A percentile compares a stretch with the other conserved stretches of the same genome.
phyloP scores from a whole-genome alignment of 2,888 invertebrate species.

The Drosophila pegasa region DNA sequence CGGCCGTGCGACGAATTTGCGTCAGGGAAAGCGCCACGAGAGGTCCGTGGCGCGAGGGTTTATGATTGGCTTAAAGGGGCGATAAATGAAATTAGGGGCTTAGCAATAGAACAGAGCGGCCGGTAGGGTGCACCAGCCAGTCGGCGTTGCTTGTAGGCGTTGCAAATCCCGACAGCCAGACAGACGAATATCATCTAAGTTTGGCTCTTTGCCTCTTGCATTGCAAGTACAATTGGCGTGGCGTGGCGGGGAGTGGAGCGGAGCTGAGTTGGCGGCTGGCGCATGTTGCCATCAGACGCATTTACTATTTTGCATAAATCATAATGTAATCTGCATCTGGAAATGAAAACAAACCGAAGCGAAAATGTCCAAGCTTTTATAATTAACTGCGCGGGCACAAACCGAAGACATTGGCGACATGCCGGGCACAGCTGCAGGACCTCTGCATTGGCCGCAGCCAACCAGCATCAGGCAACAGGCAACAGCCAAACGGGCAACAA shows the following conservation, averaged over 20 bases:
- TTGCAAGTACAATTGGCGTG: slow-evolving; percentile 19
- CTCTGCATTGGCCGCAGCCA: slow-evolving; percentile 38
- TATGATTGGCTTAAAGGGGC: slow-evolving; percentile 65
- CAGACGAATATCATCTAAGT: slow-evolving; percentile 34
- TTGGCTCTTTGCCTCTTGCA: slow-evolving; percentile 1
- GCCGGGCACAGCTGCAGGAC: slow-evolving; percentile 76
- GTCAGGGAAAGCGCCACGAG: slow-evolving; percentile 52
- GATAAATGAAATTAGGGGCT: slow-evolving; percentile 67
- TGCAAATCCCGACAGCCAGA: not conserved
- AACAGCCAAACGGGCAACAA: slow-evolving; percentile 55
- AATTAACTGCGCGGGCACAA: slow-evolving; percentile 84
- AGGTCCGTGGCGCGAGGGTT: slow-evolving; percentile 38
- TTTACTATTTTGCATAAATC: slow-evolving; percentile 85
- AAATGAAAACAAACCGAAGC: slow-evolving; percentile 79
- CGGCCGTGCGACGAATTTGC: slow-evolving; percentile 66
- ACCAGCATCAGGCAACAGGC: slow-evolving; percentile 43
- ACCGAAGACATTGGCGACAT: slow-evolving; percentile 79
- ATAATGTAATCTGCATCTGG: slow-evolving; percentile 85
- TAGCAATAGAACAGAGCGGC: slow-evolving; percentile 19
- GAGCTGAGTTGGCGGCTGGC: slow-evolving; percentile 45
- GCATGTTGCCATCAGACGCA: slow-evolving; percentile 83
- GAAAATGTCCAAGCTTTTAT: slow-evolving; percentile 85
- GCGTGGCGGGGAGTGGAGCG: not conserved
- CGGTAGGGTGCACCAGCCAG: slow-evolving; percentile 34
- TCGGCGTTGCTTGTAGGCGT: slow-evolving; percentile 39